Conservation (phyloP, 2,888 invertebrate genomes). For the Dione vanillae region DNA sequence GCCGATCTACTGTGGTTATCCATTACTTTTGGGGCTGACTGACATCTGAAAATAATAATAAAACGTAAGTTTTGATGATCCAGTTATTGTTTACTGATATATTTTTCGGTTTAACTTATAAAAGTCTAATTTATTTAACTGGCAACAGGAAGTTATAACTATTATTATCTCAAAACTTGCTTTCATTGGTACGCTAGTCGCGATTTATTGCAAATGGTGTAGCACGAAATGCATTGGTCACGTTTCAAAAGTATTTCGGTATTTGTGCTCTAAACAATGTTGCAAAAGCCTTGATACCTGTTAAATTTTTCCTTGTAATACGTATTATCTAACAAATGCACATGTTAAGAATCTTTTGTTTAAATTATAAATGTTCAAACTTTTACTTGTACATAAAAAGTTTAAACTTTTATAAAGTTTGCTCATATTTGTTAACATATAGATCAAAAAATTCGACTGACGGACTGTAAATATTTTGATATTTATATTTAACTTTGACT, state of each 20-base stretch:
- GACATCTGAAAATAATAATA: conserved; percentile 69
- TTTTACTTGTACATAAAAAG: too few relatives aligned
- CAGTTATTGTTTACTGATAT: neutral
- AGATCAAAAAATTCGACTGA: too few relatives aligned
- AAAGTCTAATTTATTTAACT: neutral
- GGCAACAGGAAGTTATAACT: conserved; percentile 18
- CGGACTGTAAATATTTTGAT: too few relatives aligned
- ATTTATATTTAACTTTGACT: too few relatives aligned
- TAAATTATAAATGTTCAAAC: neutral
- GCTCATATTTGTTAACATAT: too few relatives aligned
- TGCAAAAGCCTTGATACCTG: conserved; percentile 30
- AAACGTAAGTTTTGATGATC: too few relatives aligned
- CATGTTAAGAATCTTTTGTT: neutral
- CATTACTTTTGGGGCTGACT: conserved; percentile 80
- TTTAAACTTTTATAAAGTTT: too few relatives aligned
- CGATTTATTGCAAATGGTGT: conserved; percentile 45
- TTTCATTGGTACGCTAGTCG: conserved; percentile 30
- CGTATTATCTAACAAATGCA: neutral
- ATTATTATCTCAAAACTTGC: conserved; percentile 17
- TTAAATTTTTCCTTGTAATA: conserved; percentile 27
- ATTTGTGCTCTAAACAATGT: conserved; percentile 41
- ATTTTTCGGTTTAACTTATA: neutral
- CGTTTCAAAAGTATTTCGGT: conserved; percentile 46
- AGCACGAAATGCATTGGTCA: conserved; percentile 53
- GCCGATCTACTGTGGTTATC: conserved; percentile 81